These are phyloP conservation scores for Gulo gulo DNA, from an alignment of 2,113 vertebrate genomes.

Conservation along the genomic window DNA sequence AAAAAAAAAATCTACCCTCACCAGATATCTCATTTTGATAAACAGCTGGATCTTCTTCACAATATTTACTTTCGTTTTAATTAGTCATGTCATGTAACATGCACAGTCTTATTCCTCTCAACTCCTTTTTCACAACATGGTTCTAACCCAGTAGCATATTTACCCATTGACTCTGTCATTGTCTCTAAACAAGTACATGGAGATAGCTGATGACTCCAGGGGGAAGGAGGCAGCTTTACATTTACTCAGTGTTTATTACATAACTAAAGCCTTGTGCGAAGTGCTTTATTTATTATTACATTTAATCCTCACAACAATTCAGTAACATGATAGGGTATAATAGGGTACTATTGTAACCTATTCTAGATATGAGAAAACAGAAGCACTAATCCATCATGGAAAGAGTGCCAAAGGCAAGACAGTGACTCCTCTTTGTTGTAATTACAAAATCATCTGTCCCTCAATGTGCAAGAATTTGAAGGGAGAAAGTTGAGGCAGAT, in stretches of 20 bases:
- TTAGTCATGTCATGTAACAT: background rate
- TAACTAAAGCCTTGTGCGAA: background rate
- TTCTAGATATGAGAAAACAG: background rate
- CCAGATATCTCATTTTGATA: background rate
- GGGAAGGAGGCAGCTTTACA: background rate
- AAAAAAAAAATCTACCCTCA: background rate
- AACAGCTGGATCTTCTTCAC: background rate
- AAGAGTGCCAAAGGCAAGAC: background rate
- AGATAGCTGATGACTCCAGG: background rate
- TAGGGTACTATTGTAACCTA: background rate
- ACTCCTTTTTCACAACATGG: background rate
- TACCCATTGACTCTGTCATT: background rate
- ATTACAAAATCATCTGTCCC: background rate
- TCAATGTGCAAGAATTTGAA: background rate
- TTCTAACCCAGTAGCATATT: background rate
- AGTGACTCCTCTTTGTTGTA: background rate
- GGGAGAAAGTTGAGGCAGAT: background rate
- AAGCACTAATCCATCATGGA: background rate
- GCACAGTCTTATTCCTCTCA: background rate
- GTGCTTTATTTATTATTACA: background rate
- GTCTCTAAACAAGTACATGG: background rate
- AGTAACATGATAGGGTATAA: background rate
- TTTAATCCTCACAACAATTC: background rate
- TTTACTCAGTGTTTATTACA: background rate
- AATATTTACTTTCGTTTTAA: background rate